Evolutionary conservation across 2,888 invertebrate genomes (phyloP), one percentile per base, ranked within the genome.

Genomic region (Mesochorus sp.): DNA sequence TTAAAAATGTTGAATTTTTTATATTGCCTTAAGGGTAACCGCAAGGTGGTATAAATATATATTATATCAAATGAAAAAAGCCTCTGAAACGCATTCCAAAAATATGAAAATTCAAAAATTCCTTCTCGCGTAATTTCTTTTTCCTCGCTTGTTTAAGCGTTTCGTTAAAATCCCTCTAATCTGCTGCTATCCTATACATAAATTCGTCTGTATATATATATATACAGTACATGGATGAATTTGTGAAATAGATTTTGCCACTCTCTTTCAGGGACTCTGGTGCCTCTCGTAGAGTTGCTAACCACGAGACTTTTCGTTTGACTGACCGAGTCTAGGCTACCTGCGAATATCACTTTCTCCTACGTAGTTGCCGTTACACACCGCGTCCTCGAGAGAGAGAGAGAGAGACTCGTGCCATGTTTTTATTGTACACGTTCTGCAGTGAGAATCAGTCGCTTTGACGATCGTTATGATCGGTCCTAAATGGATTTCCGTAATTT

Each of bases 281-380:
- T n/a, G n/a, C n/a, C n/a, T 12, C 47, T 53, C 66, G 53, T 19
- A 17, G 53, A 10, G 51, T 39, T 39, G 57, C 39, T 26, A 57
- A 42, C 49, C 31, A 55, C 53, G 72, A 53, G 68, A 44, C 28
- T 77, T 77, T 77, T 61, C 61, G 57, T 76, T 76, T 61, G 71
- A 73, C 49, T 62, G 77, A 77, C 77, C 72, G 72, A 77, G 77
- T 73, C 61, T 67, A 57, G 62, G 62, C 73, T 61, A 64, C 61
- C 47, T 61, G 55, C 68, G 24, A 62, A 73, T 77, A 73, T 77
- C 77, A 77, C 77, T 77, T 77, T 77, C 77, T 77, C 77, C 77
- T 77, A 57, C 49, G 31, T 21, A 73, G 62, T 73, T 62, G 75
- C 67, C 72, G 76, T 77, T 66, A 71, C 66, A 68, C 12, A 14